phyloP scores from a whole-genome alignment of 2,797 vertebrate species.

The Acanthiza pusilla region DNA sequence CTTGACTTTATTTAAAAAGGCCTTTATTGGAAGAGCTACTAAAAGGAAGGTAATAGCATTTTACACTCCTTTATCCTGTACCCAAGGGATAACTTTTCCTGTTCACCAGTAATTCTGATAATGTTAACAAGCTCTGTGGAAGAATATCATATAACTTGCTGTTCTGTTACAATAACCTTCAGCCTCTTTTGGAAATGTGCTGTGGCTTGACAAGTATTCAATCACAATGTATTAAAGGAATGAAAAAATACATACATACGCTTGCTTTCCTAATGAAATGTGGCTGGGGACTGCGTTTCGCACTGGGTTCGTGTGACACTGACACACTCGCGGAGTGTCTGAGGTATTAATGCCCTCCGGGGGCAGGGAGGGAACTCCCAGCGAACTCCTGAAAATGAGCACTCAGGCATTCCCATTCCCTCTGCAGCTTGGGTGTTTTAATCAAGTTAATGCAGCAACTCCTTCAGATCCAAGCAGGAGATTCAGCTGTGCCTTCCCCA shows the following conservation, averaged over 20 bases:
- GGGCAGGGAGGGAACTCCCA: conserved; percentile 13
- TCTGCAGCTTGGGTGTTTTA: conserved; percentile 11
- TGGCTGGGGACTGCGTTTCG: neutral
- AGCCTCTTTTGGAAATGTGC: neutral
- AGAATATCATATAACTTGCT: neutral
- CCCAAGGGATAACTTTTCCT: neutral
- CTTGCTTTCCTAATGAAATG: conserved; percentile 4
- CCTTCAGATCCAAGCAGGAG: neutral
- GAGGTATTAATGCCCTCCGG: conserved; percentile 3
- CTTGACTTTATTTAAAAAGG: neutral
- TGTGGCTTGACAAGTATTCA: neutral
- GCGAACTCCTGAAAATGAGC: neutral
- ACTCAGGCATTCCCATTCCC: conserved; percentile 24
- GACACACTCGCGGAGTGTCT: neutral
- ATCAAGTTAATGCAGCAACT: neutral
- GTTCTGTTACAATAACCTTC: neutral
- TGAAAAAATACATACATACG: too few species aligned
- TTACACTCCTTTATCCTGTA: neutral
- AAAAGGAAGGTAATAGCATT: neutral
- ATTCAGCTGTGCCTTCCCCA: neutral
- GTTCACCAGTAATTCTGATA: neutral
- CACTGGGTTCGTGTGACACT: neutral
- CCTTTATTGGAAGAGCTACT: neutral
- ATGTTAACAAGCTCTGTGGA: neutral
- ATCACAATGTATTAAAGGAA: neutral